A percentile compares a stretch with the other conserved stretches of the same genome.
Evolutionary conservation across 35 echinoderm and acorn worm species (phyloP).

Genomic region (Apostichopus japonicus): DNA sequence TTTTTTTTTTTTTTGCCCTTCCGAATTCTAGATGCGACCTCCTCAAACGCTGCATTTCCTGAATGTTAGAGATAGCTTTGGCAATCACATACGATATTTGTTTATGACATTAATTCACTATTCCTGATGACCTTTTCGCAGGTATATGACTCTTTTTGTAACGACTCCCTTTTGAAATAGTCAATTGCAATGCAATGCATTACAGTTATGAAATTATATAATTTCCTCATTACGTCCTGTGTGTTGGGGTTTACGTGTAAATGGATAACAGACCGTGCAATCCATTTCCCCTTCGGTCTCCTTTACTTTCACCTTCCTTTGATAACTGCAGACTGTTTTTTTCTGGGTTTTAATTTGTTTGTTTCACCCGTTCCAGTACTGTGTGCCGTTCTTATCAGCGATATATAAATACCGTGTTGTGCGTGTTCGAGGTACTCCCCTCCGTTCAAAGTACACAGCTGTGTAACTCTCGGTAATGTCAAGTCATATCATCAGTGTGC

Average conservation of each 20-base stretch:
- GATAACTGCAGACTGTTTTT: neutral
- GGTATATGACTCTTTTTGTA: no score
- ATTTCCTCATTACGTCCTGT: conserved; percentile 30
- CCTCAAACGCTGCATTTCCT: neutral
- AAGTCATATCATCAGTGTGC: neutral
- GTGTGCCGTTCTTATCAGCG: neutral
- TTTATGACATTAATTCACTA: no score
- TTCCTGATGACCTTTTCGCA: no score
- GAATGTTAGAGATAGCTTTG: neutral
- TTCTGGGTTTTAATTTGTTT: neutral
- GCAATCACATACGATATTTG: no score
- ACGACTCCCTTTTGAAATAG: neutral
- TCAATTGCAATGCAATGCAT: neutral
- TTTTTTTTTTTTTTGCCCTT: neutral
- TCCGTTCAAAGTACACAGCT: conserved; percentile 17
- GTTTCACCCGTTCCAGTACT: neutral
- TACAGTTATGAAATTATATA: conserved; percentile 3
- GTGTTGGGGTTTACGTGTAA: neutral
- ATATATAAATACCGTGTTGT: neutral
- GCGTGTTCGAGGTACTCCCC: neutral
- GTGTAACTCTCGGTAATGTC: neutral
- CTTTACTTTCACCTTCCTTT: neutral
- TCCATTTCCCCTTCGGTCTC: neutral
- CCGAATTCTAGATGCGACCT: neutral
- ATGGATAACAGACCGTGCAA: neutral